phyloP scores from a whole-genome alignment of 1,140 invertebrate species.

The Thaumetopoea pityocampa region DNA sequence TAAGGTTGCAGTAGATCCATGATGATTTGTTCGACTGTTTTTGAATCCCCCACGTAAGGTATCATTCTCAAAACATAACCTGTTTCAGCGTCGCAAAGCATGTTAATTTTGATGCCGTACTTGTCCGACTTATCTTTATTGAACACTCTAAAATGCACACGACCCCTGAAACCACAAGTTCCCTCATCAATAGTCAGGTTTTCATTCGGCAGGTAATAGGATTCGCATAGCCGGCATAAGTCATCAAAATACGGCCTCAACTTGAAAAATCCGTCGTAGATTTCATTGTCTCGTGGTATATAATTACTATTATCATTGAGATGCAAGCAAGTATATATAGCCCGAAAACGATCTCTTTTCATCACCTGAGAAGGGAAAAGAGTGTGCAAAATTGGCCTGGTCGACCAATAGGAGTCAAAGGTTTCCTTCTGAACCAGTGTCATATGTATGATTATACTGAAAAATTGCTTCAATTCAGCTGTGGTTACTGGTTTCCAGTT shows the following conservation, averaged over 20 bases:
- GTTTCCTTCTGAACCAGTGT: conserved; percentile 20
- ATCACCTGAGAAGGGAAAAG: conserved; percentile 13
- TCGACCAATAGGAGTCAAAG: conserved; percentile 25
- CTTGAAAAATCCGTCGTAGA: conserved; percentile 23
- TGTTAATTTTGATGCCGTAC: conserved; percentile 48
- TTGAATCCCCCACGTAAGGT: conserved; percentile 19
- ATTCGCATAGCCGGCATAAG: conserved; percentile 16
- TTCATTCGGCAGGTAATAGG: conserved; percentile 32
- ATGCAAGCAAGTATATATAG: conserved; percentile 18
- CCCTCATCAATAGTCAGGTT: conserved; percentile 60
- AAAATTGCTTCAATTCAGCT: conserved; percentile 16
- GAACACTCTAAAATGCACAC: conserved; percentile 56
- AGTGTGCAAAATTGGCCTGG: conserved; percentile 15
- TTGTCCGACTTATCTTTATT: conserved; percentile 53
- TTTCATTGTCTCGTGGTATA: conserved; percentile 11
- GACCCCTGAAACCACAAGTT: conserved; percentile 51
- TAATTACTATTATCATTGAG: conserved; percentile 18
- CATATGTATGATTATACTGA: conserved; percentile 20
- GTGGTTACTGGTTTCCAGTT: conserved; percentile 19
- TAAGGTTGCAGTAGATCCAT: conserved; percentile 24
- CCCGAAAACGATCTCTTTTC: conserved; percentile 13
- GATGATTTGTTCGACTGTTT: conserved; percentile 27
- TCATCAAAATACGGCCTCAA: conserved; percentile 19
- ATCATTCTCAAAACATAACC: conserved; percentile 39
- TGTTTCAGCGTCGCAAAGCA: conserved; percentile 41